Percentiles rank a stretch among this genome's conserved stretches.
Conservation (phyloP, 2,888 invertebrate genomes). For the Lasius fuliginosus region DNA sequence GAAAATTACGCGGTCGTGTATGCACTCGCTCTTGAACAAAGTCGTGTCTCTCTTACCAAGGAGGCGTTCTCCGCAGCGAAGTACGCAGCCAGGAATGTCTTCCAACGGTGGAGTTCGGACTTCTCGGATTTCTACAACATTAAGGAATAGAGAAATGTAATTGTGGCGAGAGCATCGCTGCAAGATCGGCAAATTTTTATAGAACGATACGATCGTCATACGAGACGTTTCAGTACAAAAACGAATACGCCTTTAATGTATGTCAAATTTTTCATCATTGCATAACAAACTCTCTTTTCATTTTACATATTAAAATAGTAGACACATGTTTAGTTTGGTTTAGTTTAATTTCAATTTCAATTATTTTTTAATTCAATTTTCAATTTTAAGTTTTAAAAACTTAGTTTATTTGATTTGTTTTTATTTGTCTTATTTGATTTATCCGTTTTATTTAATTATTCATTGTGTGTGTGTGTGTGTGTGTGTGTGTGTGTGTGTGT, state of each 20-base stretch:
- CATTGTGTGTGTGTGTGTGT: no score
- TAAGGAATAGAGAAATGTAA: constrained; percentile 27
- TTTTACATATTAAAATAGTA: no score
- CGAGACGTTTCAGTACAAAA: background rate
- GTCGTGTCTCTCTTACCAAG: constrained; percentile 89
- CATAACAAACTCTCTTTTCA: background rate
- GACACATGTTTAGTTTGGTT: no score
- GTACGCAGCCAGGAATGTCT: constrained; percentile 95
- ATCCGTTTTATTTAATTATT: no score
- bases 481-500: no score
- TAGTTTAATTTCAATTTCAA: no score
- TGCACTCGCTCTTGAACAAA: constrained; percentile 34
- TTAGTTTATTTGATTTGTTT: no score
- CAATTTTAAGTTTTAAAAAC: no score
- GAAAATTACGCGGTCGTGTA: constrained; percentile 14
- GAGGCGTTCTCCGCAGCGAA: constrained; percentile 93
- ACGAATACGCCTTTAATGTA: background rate
- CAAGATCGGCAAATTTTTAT: constrained; percentile 6
- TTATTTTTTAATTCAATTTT: no score
- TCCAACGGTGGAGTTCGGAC: constrained; percentile 90
- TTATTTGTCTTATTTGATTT: no score
- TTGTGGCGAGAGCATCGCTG: background rate
- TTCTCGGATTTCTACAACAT: constrained; percentile 86
- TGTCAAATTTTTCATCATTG: background rate
- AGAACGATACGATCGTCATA: background rate